Evolutionary conservation across 2,113 vertebrate genomes (phyloP), one percentile per base, ranked within the genome.

Genomic region (Harpagus bidentatus): DNA sequence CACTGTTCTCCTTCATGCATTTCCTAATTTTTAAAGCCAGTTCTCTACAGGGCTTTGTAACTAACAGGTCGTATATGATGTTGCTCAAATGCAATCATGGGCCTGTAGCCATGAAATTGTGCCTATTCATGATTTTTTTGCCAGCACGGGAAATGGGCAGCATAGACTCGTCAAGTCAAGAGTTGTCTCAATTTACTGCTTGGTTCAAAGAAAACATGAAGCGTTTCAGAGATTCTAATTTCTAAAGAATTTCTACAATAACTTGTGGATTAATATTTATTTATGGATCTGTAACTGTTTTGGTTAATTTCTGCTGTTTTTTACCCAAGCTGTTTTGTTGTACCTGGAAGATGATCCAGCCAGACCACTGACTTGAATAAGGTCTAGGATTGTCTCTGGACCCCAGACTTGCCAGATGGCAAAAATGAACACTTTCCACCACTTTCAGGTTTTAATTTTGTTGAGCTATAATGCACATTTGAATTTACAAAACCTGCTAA

Each of bases 181-280:
- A 83, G 66, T 42, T 94, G 53, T 89, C 83, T 95, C 67, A 87
- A 69, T 85, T 84, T 93, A 53, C 40, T 74, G 25, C 58, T 87
- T 73, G 20, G 48, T 95, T 95, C 91, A 95, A 97, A 95, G 42
- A 93, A 95, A 97, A 87, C 32, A 95, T 53, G 32, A 90, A 82
- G 18, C 2, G 1, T 82, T 93, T 95, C 80, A 86, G 59, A 82
- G 28, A 72, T 85, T 91, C 53, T 80, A 74, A 82, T 95, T 92
- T 79, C 70, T 79, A 56, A 95, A 90, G n/a, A 61, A 86, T 89
- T 86, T 86, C 63, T 92, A 74, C 86, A 93, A 36, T 90, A 93
- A 91, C 52, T 88, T 3, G 1, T 56, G 69, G 63, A 78, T 96
- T 90, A 83, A 38, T 92, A 81, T 88, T 97, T 95, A 86, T 88